Conservation (phyloP, 2,888 invertebrate species). For the Volucella bombylans region DNA sequence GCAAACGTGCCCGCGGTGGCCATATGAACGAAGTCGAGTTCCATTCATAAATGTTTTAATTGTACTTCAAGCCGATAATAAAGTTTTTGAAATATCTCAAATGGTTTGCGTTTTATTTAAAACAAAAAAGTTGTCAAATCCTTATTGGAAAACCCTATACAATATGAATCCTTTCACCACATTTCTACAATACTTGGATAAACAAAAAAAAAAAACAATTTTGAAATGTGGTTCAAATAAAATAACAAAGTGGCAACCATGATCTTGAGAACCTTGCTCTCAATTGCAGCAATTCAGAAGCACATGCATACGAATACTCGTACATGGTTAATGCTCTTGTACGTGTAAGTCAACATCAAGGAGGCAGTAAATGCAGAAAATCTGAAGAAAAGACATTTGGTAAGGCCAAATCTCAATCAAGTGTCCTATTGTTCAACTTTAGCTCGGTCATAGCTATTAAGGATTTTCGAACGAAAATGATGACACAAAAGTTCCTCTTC, state of each 20-base stretch:
- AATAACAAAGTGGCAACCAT: constrained; percentile 11
- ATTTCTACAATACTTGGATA: too few relatives aligned
- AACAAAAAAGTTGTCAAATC: too few relatives aligned
- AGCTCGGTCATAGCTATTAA: constrained; percentile 62
- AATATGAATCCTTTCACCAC: too few relatives aligned
- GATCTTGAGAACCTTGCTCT: constrained; percentile 51
- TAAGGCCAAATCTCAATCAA: constrained; percentile 66
- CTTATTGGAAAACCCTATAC: too few relatives aligned
- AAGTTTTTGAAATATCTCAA: too few relatives aligned
- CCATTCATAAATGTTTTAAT: too few relatives aligned
- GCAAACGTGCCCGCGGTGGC: too few relatives aligned
- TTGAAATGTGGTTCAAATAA: too few relatives aligned
- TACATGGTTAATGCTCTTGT: neutral
- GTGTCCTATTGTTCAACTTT: constrained; percentile 66
- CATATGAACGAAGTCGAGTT: too few relatives aligned
- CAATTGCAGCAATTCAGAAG: constrained; percentile 61
- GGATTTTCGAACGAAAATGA: constrained; percentile 68
- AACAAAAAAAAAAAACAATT: too few relatives aligned
- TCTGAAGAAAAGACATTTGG: constrained; percentile 44
- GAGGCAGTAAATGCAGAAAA: constrained; percentile 12
- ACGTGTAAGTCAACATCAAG: constrained; percentile 52
- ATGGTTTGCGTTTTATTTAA: too few relatives aligned
- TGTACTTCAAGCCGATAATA: too few relatives aligned
- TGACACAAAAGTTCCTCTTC: constrained; percentile 56
- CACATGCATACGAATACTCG: constrained; percentile 10